Conservation (phyloP, 2,888 invertebrate species). For the Hyles lineata region DNA sequence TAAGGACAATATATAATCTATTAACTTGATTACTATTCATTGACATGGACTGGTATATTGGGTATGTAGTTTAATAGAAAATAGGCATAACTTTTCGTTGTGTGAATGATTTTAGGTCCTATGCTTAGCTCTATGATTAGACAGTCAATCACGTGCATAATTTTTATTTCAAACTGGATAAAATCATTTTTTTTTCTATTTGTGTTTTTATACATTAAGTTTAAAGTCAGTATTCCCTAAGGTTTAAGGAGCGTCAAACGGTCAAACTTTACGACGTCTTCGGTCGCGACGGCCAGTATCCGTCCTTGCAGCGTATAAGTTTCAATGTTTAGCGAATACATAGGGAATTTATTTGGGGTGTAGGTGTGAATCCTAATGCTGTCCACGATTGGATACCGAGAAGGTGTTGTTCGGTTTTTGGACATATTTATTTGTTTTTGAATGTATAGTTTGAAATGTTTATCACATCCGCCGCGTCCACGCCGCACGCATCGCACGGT, state of each 20-base stretch:
- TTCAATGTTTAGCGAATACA: neutral
- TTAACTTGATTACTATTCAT: neutral
- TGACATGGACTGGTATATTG: neutral
- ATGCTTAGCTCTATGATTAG: too few species aligned
- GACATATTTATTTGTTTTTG: constrained; percentile 7
- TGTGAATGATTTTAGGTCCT: too few species aligned
- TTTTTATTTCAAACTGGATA: too few species aligned
- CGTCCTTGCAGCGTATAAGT: neutral
- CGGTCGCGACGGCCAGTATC: too few species aligned
- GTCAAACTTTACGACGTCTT: too few species aligned
- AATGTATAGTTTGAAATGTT: neutral
- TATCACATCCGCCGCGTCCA: constrained; percentile 16
- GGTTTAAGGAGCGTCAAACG: too few species aligned
- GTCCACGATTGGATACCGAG: neutral
- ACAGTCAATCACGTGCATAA: too few species aligned
- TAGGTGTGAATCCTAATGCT: neutral
- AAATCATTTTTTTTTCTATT: too few species aligned
- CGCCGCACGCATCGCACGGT: neutral
- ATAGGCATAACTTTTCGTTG: too few species aligned
- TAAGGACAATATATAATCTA: neutral
- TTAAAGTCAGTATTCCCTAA: too few species aligned
- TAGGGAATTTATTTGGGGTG: neutral
- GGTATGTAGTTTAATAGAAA: too few species aligned
- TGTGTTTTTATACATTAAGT: too few species aligned
- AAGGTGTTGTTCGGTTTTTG: constrained; percentile 1